Conservation (phyloP, 1,140 invertebrate species). For the Prorops nasuta region DNA sequence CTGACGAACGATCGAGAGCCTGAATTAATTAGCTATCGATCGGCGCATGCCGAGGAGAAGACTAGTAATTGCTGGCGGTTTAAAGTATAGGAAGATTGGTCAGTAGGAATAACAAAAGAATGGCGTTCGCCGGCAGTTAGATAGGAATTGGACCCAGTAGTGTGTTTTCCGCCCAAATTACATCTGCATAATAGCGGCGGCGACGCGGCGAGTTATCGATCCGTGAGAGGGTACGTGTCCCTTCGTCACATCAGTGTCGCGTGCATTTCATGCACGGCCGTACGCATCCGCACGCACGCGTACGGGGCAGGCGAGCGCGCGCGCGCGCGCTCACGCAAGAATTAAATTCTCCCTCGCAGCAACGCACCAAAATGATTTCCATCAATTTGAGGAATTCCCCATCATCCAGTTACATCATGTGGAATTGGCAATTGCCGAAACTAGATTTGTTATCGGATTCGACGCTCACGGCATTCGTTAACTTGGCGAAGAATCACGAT, state of each 20-base stretch:
- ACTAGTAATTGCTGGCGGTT: conserved; percentile 5
- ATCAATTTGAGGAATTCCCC: conserved; percentile 25
- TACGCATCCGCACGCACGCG: conserved; percentile 1
- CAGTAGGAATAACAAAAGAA: conserved; percentile 24
- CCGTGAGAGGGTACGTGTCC: conserved; percentile 31
- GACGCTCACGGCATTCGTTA: conserved; percentile 12
- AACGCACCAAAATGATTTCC: conserved; percentile 25
- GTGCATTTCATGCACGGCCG: conserved; percentile 27
- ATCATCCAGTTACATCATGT: conserved; percentile 10
- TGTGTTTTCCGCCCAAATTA: conserved; percentile 46
- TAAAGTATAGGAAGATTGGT: conserved; percentile 4
- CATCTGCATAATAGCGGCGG: conserved; percentile 49
- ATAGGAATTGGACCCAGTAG: conserved; percentile 33
- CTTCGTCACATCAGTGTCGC: conserved; percentile 35
- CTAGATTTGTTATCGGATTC: conserved; percentile 21
- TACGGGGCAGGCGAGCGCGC: too few species aligned
- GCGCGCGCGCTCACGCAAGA: conserved; percentile 18
- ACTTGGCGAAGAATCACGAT: too few species aligned
- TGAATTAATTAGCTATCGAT: conserved; percentile 33
- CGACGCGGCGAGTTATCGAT: conserved; percentile 41
- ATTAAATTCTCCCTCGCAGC: conserved; percentile 30
- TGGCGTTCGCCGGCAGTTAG: conserved; percentile 27
- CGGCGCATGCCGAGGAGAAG: conserved; percentile 5
- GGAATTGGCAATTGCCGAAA: conserved; percentile 9
- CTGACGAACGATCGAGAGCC: too few species aligned